Evolutionary conservation across 2,888 invertebrate species (phyloP), one percentile per base, ranked within the genome.

Genomic region (Cantharis rustica): DNA sequence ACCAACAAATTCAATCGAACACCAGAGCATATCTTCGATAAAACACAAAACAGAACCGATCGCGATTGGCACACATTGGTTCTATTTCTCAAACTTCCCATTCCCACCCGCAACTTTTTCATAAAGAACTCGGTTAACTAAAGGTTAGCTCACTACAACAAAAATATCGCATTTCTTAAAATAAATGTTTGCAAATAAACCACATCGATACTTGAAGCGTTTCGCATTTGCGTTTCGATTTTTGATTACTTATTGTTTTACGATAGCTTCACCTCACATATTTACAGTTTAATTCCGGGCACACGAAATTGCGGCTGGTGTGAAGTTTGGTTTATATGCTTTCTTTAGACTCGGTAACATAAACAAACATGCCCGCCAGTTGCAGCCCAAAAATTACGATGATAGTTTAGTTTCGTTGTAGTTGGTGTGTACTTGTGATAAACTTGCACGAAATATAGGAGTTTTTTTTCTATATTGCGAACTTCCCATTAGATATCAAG

Each of bases 361-460:
- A 87, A 87, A 87, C 87, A 87, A 87, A 86, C 85, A 87, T 86
- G 86, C 83, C 85, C 84, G 85, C 84, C 84, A 84, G 84, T 82
- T 82, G 78, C 80, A 75, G 80, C 80, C 80, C 81, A 83, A 85
- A 85, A 86, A 85, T 84, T 82, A 82, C 47, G 47, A 47, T 80
- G 77, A 81, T 80, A 82, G 82, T 84, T 86, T 84, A 85, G 85
- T 47, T 47, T 47, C 47, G 47, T 47, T 47, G 13, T 47, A 47
- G 47, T 86, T 84, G 84, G 82, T 84, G 84, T 84, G 82, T 81
- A 82, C 80, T 72, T 71, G 61, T 69, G 72, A 61, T 23, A 11
- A 27, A 16, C 23, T 71, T 16, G 23, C 61, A 16, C 17, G 64
- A 66, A 61, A 27, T 23, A 27, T 16, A 69, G 17, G 69, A 69